A percentile compares a stretch with the other conserved stretches of the same genome.
These are phyloP conservation scores for Apoda limacodes DNA, from an alignment of 2,888 invertebrate genomes.

Conservation along the genomic window DNA sequence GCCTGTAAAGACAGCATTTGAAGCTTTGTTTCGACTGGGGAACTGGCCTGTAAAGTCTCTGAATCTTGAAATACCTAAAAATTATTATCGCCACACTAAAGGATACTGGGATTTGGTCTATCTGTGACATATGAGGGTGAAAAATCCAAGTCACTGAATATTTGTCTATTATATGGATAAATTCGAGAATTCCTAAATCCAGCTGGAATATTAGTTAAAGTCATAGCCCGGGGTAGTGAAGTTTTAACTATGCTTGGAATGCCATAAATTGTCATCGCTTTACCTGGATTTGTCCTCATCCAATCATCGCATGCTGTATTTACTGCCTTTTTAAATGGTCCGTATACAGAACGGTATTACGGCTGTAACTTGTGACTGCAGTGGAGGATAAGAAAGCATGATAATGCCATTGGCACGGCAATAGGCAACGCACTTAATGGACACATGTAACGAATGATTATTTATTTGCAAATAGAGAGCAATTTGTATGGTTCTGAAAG, in stretches of 20 bases:
- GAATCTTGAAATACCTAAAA: too few relatives aligned
- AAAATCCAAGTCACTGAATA: slow-evolving; percentile 1
- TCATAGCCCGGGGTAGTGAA: slow-evolving; percentile 8
- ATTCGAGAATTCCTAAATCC: slow-evolving; percentile 1
- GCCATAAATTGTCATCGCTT: slow-evolving; percentile 19
- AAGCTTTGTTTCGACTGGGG: too few relatives aligned
- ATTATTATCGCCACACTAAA: too few relatives aligned
- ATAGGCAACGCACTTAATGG: slow-evolving; percentile 16
- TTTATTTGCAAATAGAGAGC: slow-evolving; percentile 22
- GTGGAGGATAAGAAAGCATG: slow-evolving; percentile 24
- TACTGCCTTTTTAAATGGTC: slow-evolving; percentile 19
- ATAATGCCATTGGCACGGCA: slow-evolving; percentile 13
- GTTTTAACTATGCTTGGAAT: slow-evolving; percentile 9
- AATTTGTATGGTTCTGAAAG: slow-evolving; percentile 19
- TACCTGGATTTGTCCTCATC: slow-evolving; percentile 14
- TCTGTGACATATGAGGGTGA: neutral
- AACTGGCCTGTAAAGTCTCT: too few relatives aligned
- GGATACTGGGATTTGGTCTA: slow-evolving; percentile 7
- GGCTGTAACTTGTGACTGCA: slow-evolving; percentile 25
- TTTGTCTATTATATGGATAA: slow-evolving; percentile 1
- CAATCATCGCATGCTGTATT: slow-evolving; percentile 9
- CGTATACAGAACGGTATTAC: slow-evolving; percentile 17
- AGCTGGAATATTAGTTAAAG: slow-evolving; percentile 1
- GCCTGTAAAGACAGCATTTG: too few relatives aligned
- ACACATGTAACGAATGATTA: slow-evolving; percentile 24